Percentiles rank a stretch among this genome's conserved stretches.
phyloP scores from a whole-genome alignment of 2,888 invertebrate genomes.

The Drosophila multiciliata region DNA sequence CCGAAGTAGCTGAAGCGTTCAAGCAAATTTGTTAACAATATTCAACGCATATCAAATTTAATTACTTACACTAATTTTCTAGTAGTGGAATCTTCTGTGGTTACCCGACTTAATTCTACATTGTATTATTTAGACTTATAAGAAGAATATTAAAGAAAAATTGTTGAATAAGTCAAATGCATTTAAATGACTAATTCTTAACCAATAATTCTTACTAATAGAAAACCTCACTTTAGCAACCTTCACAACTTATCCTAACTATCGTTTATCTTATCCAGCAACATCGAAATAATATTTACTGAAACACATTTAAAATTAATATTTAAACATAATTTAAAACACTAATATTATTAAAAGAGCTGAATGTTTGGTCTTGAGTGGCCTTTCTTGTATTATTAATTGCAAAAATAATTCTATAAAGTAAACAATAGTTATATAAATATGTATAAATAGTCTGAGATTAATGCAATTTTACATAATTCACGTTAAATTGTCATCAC shows the following conservation, averaged over 20 bases:
- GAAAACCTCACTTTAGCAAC: neutral
- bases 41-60: conserved; percentile 2
- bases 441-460: too few relatives aligned
- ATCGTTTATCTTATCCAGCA: neutral
- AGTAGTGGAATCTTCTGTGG: neutral
- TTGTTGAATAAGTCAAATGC: neutral
- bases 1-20: neutral
- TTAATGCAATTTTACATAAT: too few relatives aligned
- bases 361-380: accelerated
- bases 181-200: neutral
- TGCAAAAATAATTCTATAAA: neutral
- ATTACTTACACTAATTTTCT: neutral
- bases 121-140: neutral
- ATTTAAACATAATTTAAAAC: neutral
- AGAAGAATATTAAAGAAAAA: neutral
- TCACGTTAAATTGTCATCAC: too few relatives aligned
- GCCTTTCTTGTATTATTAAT: neutral
- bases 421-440: neutral
- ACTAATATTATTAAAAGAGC: neutral
- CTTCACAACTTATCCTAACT: too few relatives aligned
- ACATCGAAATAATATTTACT: neutral
- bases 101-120: neutral
- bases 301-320: neutral
- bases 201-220: accelerated
- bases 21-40: neutral